phyloP scores from a whole-genome alignment of 1,140 invertebrate species.

The Cylas formicarius region DNA sequence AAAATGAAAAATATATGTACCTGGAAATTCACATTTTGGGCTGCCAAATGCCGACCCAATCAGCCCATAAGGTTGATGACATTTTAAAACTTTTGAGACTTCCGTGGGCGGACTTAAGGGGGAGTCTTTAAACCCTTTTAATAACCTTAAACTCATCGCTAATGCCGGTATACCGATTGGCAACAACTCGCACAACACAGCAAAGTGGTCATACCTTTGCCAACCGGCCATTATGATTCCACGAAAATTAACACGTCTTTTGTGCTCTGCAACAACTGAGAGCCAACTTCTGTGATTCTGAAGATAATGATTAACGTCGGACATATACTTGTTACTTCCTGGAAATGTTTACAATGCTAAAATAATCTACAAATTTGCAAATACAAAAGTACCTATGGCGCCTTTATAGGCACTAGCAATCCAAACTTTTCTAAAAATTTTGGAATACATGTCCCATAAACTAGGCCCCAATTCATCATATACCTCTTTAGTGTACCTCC shows the following conservation, averaged over 20 bases:
- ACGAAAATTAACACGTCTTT: constrained; percentile 25
- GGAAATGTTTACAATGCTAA: constrained; percentile 36
- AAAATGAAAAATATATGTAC: constrained; percentile 2
- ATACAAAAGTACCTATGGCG: constrained; percentile 63
- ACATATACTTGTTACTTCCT: constrained; percentile 29
- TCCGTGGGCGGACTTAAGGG: constrained; percentile 49
- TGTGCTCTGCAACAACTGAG: constrained; percentile 25
- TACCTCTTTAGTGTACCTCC: constrained; percentile 63
- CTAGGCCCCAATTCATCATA: constrained; percentile 36
- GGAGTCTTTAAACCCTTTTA: constrained; percentile 43
- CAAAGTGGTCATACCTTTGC: constrained; percentile 88
- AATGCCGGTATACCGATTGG: constrained; percentile 74
- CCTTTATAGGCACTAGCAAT: constrained; percentile 86
- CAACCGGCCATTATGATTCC: constrained; percentile 60
- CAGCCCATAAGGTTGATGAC: constrained; percentile 39
- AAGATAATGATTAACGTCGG: constrained; percentile 27
- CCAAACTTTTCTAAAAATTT: constrained; percentile 83
- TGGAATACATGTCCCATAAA: constrained; percentile 72
- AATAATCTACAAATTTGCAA: constrained; percentile 46
- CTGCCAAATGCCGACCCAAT: constrained; percentile 32
- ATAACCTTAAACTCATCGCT: constrained; percentile 44
- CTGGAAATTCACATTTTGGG: constrained; percentile 27
- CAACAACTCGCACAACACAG: constrained; percentile 84
- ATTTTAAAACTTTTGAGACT: constrained; percentile 31
- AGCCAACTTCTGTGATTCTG: constrained; percentile 33